phyloP scores from a whole-genome alignment of 2,113 vertebrate genomes.

The Dasyornis broadbenti region DNA sequence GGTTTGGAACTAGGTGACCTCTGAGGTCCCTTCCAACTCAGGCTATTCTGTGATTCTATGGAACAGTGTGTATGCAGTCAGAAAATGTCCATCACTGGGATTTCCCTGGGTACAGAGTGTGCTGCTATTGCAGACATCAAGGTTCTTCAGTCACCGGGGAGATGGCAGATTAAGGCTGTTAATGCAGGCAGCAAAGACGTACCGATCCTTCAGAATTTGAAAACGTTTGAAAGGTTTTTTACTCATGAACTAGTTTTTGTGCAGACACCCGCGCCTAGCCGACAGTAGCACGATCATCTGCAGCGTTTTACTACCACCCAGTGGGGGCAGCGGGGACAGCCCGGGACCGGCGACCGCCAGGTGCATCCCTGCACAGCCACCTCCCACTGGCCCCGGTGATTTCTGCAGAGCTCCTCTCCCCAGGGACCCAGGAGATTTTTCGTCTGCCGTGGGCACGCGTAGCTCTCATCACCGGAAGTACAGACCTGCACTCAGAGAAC shows the following conservation, averaged over 20 bases:
- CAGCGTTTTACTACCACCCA: constrained; percentile 12
- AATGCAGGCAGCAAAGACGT: background rate
- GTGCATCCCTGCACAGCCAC: background rate
- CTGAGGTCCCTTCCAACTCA: background rate
- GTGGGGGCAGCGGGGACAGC: background rate
- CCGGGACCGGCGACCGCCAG: accelerated
- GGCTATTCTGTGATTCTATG: background rate
- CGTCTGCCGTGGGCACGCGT: accelerated
- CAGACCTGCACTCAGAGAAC: too few species aligned
- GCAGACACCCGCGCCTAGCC: accelerated
- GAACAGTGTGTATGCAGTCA: accelerated
- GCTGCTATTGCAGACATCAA: too few species aligned
- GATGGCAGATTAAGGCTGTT: background rate
- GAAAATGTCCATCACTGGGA: accelerated
- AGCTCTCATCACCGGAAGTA: accelerated
- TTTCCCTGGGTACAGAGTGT: accelerated
- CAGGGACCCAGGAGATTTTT: too few species aligned
- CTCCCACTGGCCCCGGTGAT: accelerated
- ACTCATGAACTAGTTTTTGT: accelerated
- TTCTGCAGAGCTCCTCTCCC: background rate
- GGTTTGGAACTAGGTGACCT: background rate
- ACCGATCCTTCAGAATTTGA: background rate
- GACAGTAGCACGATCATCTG: background rate
- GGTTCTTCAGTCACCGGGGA: background rate
- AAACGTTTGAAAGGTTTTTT: background rate